phyloP scores from a whole-genome alignment of 2,888 invertebrate species.

The Carpatolechia fugitivella region DNA sequence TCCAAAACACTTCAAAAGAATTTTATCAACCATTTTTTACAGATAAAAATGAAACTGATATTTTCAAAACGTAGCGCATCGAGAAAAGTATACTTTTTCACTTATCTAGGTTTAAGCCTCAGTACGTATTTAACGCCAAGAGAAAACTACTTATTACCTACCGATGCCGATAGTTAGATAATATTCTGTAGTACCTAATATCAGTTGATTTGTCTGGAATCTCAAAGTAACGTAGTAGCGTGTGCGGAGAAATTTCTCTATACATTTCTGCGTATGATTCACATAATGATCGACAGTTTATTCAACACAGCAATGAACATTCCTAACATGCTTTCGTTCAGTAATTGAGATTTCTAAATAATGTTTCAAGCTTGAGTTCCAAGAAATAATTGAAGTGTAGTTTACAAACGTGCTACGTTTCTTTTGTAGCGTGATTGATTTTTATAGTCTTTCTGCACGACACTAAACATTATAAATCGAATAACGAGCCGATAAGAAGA shows the following conservation, averaged over 20 bases:
- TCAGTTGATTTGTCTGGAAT: no score
- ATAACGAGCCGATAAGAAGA: background rate
- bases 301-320: background rate
- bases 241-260: background rate
- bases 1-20: no score
- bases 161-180: background rate
- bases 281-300: background rate
- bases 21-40: no score
- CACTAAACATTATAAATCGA: no score
- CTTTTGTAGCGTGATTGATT: background rate
- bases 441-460: background rate
- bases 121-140: no score
- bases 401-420: background rate
- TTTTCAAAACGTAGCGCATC: no score
- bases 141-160: no score
- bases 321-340: background rate
- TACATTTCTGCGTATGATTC: background rate
- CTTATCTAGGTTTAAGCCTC: no score
- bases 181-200: no score
- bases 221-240: background rate
- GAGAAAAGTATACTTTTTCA: no score
- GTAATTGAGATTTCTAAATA: background rate
- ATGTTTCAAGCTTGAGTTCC: background rate
- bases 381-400: background rate
- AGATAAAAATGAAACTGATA: no score